Percentiles rank a stretch among this genome's conserved stretches.
Conservation (phyloP, 2,797 vertebrate genomes). For the Carcharodon carcharias region DNA sequence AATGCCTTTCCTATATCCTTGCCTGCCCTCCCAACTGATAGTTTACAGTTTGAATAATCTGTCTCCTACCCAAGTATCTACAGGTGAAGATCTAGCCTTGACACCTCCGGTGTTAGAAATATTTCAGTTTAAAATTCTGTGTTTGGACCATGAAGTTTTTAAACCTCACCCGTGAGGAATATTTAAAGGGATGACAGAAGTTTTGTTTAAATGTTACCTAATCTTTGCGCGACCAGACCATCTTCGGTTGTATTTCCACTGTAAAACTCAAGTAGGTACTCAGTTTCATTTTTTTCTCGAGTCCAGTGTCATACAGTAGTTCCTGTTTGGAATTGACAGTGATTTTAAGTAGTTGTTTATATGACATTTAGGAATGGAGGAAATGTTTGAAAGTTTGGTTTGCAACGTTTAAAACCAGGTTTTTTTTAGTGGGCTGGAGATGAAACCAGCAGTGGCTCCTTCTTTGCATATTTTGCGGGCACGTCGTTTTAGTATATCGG, state of each 20-base stretch:
- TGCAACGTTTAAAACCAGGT: neutral
- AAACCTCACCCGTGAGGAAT: neutral
- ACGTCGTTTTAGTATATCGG: neutral
- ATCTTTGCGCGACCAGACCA: neutral
- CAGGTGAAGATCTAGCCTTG: neutral
- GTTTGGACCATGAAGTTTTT: neutral
- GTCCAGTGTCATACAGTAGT: neutral
- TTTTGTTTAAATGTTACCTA: neutral
- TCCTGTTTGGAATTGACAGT: neutral
- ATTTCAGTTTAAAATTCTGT: neutral
- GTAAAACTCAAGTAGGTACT: neutral
- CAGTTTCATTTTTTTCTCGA: neutral
- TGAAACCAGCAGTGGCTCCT: neutral
- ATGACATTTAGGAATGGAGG: neutral
- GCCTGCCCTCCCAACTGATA: neutral
- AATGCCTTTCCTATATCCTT: neutral
- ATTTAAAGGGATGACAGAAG: neutral
- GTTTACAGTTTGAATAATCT: too few relatives aligned
- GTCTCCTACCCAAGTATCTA: neutral
- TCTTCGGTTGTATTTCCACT: neutral
- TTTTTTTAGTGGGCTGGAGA: neutral
- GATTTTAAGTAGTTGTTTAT: neutral
- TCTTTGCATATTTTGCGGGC: neutral
- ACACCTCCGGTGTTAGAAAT: neutral
- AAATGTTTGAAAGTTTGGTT: neutral